These are phyloP conservation scores for Acromyrmex heyeri DNA, from an alignment of 1,140 invertebrate genomes.

Conservation along the genomic window DNA sequence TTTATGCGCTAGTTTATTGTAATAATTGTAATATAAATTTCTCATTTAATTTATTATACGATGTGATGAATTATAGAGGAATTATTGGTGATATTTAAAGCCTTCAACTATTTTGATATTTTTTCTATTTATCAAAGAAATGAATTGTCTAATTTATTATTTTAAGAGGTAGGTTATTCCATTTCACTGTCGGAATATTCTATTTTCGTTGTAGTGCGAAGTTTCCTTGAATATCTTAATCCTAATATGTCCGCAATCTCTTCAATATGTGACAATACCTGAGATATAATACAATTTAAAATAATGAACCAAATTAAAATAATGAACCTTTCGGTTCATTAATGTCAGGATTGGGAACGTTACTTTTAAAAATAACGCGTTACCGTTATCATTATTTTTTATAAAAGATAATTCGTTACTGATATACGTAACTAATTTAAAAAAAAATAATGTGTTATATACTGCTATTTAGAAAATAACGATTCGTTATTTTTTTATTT, in stretches of 20 bases:
- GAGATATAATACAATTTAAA: constrained; percentile 35
- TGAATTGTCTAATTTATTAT: constrained; percentile 70
- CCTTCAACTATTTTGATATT: constrained; percentile 6
- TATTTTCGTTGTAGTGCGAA: constrained; percentile 88
- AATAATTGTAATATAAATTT: constrained; percentile 17
- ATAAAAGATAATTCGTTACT: no score
- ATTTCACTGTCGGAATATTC: constrained; percentile 87
- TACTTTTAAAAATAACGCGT: no score
- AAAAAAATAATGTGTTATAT: no score
- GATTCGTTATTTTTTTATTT: no score
- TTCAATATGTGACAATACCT: constrained; percentile 91
- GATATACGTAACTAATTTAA: no score
- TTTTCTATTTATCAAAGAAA: constrained; percentile 27
- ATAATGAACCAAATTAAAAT: constrained; percentile 14
- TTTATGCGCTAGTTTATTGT: constrained; percentile 16
- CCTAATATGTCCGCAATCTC: constrained; percentile 91
- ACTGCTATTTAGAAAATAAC: no score
- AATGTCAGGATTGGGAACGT: no score
- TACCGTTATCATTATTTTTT: no score
- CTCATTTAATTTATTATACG: constrained; percentile 1
- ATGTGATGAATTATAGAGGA: not conserved
- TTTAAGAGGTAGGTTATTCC: constrained; percentile 82
- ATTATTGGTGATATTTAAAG: constrained; percentile 38
- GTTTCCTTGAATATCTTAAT: constrained; percentile 91
- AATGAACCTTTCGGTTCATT: not conserved